Evolutionary conservation across 2,888 invertebrate species (phyloP).

Genomic region (Macaria notata): DNA sequence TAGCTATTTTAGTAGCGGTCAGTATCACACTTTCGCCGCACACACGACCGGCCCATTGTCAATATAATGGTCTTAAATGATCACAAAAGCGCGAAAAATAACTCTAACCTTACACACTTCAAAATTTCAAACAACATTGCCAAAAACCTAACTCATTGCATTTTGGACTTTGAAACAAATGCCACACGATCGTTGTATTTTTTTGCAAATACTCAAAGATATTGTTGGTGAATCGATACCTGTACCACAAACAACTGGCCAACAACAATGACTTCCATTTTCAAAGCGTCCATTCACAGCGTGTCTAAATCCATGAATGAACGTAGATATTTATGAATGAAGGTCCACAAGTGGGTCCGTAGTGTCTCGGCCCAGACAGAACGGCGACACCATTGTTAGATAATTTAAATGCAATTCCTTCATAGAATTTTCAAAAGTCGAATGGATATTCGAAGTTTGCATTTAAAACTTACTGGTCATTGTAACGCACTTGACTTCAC

Average conservation of each 20-base stretch:
- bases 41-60: constrained; percentile 33
- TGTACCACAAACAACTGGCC: constrained; percentile 45
- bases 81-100: constrained; percentile 44
- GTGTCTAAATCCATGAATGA: constrained; percentile 62
- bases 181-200: background rate
- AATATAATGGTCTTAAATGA: constrained; percentile 49
- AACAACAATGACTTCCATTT: constrained; percentile 41
- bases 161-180: background rate
- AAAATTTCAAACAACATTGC: constrained; percentile 10
- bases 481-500: constrained; percentile 7
- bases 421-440: constrained; percentile 38
- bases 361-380: constrained; percentile 52
- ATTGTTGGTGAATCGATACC: constrained; percentile 40
- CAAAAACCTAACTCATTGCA: constrained; percentile 5
- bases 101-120: constrained; percentile 27
- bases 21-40: constrained; percentile 28
- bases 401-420: constrained; percentile 55
- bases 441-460: constrained; percentile 5
- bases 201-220: background rate
- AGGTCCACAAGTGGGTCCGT: constrained; percentile 55
- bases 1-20: constrained; percentile 13
- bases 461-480: constrained; percentile 3
- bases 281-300: constrained; percentile 59
- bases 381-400: constrained; percentile 57
- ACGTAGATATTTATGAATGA: constrained; percentile 59